Percentiles rank a stretch among this genome's conserved stretches.
These are phyloP conservation scores for Macrochelys suwanniensis DNA, from an alignment of 2,797 vertebrate genomes.

Conservation along the genomic window DNA sequence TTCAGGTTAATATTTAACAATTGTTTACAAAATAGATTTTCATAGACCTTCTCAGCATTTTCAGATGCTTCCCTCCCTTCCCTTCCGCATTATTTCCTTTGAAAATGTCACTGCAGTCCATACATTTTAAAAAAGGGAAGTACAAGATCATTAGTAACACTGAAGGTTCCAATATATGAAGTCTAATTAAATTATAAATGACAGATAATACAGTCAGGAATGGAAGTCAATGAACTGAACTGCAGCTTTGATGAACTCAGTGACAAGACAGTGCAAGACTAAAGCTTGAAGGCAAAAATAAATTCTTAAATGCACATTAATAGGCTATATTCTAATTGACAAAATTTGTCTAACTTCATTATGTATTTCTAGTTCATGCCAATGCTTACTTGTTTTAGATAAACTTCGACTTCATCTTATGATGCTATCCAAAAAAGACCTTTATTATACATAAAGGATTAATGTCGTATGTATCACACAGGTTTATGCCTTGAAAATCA, in stretches of 20 bases:
- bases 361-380: not conserved
- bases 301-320: conserved; percentile 1
- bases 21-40: not conserved
- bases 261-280: not conserved
- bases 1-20: not conserved
- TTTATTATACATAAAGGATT: conserved; percentile 5
- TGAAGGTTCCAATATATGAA: not conserved
- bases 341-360: not conserved
- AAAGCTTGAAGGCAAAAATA: conserved; percentile 32
- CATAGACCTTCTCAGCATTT: not conserved
- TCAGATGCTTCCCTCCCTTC: not conserved
- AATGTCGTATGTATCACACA: not conserved
- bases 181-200: not conserved
- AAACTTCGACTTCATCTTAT: conserved; percentile 55
- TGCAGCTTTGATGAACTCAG: not conserved
- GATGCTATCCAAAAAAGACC: conserved; percentile 18
- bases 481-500: conserved; percentile 35
- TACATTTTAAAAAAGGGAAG: not conserved
- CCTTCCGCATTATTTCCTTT: not conserved
- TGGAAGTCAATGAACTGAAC: conserved; percentile 17
- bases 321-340: conserved; percentile 30
- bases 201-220: not conserved
- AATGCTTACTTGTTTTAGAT: conserved; percentile 40
- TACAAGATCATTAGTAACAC: not conserved
- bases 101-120: not conserved